Conservation (phyloP, 2,888 invertebrate species). For the Lordiphosa fenestrarum region DNA sequence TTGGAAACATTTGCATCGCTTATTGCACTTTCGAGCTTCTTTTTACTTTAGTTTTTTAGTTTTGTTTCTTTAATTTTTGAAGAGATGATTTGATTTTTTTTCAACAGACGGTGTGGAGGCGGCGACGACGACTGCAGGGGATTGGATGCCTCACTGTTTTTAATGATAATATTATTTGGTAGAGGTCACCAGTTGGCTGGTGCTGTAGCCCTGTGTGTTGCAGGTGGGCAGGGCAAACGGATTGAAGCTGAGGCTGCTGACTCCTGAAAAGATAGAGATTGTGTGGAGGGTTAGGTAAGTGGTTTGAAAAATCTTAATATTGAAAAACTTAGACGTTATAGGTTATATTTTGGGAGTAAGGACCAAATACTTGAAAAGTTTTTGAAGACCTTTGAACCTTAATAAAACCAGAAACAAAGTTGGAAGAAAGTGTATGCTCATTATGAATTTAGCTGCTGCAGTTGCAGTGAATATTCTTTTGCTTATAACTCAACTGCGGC, state of each 20-base stretch:
- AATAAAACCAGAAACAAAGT: too few species aligned
- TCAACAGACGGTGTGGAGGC: conserved; percentile 10
- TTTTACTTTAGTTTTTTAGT: conserved; percentile 32
- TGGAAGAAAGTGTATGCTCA: too few species aligned
- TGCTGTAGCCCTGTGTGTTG: conserved; percentile 90
- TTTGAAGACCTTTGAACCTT: too few species aligned
- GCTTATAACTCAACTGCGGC: too few species aligned
- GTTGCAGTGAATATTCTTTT: too few species aligned
- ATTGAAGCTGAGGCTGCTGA: conserved; percentile 95
- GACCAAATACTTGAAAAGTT: too few species aligned
- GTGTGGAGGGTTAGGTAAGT: too few species aligned
- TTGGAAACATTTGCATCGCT: conserved; percentile 56
- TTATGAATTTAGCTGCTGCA: too few species aligned
- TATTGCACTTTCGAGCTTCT: conserved; percentile 69
- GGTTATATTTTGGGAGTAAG: too few species aligned
- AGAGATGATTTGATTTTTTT: conserved; percentile 17
- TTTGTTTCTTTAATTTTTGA: background rate
- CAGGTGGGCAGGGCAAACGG: conserved; percentile 95
- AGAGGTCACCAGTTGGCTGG: conserved; percentile 88
- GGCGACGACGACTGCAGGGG: conserved; percentile 16
- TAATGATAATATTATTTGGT: conserved; percentile 85
- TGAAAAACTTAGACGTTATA: too few species aligned
- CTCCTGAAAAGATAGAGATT: conserved; percentile 78
- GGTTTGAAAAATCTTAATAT: too few species aligned
- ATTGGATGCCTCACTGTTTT: conserved; percentile 37